phyloP scores from a whole-genome alignment of 2,797 vertebrate genomes.

The Halcyon badia region DNA sequence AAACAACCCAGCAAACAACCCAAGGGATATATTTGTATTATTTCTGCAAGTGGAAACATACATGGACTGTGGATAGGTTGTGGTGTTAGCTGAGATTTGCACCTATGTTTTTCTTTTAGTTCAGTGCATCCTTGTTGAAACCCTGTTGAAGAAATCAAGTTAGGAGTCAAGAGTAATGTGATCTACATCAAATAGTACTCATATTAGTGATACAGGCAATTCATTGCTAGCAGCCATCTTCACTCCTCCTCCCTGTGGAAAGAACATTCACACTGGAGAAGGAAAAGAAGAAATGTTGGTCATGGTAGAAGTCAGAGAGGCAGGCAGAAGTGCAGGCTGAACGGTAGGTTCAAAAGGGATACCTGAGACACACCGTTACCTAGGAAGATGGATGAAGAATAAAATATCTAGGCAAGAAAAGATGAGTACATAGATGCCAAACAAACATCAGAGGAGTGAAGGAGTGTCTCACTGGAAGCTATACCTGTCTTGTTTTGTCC shows the following conservation, averaged over 20 bases:
- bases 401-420: background rate
- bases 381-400: background rate
- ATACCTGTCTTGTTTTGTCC: background rate
- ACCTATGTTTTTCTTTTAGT: background rate
- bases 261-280: accelerated
- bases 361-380: background rate
- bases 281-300: background rate
- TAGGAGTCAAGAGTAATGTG: background rate
- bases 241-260: background rate
- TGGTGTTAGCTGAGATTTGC: background rate
- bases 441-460: background rate
- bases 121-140: background rate
- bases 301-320: background rate
- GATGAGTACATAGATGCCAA: background rate
- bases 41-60: background rate
- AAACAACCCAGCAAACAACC: too few species aligned
- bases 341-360: background rate
- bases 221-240: background rate
- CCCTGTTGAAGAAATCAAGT: background rate
- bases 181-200: background rate
- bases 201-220: background rate
- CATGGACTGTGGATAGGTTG: accelerated
- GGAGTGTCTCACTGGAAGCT: background rate
- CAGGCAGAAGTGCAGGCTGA: background rate
- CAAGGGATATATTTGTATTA: background rate